phyloP scores from a whole-genome alignment of 2,797 vertebrate species.

The Ambastaia sidthimunki region DNA sequence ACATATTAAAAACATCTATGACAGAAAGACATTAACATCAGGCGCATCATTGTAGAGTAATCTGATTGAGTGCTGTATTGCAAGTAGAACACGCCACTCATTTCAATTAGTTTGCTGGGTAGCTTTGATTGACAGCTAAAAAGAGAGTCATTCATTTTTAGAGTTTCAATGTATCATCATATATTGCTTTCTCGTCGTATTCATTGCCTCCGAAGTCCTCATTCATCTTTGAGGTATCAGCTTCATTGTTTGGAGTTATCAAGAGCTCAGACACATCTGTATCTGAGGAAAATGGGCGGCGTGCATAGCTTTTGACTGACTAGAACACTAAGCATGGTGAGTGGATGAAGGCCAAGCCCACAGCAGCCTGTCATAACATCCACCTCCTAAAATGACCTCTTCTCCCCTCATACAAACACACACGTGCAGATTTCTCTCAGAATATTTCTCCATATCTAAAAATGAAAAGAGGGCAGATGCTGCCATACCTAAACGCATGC shows the following conservation, averaged over 20 bases:
- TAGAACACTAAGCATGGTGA: neutral
- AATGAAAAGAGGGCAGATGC: conserved; percentile 1
- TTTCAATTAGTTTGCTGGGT: conserved; percentile 39
- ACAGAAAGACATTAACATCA: conserved; percentile 59
- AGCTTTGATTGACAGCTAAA: conserved; percentile 38
- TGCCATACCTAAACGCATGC: neutral
- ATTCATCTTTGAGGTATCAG: conserved; percentile 27
- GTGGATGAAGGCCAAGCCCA: conserved; percentile 32
- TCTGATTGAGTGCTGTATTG: conserved; percentile 49
- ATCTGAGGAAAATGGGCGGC: neutral
- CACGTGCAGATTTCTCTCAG: neutral
- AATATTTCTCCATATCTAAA: neutral
- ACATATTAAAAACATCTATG: conserved; percentile 54
- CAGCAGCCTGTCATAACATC: conserved; percentile 38
- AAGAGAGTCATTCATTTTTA: conserved; percentile 41
- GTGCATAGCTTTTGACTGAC: neutral
- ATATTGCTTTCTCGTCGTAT: conserved; percentile 25
- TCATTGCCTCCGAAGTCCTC: conserved; percentile 2
- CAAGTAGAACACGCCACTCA: conserved; percentile 34
- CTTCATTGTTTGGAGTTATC: conserved; percentile 37
- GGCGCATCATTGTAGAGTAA: conserved; percentile 53
- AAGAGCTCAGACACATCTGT: conserved; percentile 31
- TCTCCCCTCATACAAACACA: conserved; percentile 16
- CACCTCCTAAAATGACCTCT: conserved; percentile 20
- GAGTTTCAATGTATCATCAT: conserved; percentile 42